phyloP scores from a whole-genome alignment of 2,113 vertebrate genomes.

The Sarotherodon lohbergeri region DNA sequence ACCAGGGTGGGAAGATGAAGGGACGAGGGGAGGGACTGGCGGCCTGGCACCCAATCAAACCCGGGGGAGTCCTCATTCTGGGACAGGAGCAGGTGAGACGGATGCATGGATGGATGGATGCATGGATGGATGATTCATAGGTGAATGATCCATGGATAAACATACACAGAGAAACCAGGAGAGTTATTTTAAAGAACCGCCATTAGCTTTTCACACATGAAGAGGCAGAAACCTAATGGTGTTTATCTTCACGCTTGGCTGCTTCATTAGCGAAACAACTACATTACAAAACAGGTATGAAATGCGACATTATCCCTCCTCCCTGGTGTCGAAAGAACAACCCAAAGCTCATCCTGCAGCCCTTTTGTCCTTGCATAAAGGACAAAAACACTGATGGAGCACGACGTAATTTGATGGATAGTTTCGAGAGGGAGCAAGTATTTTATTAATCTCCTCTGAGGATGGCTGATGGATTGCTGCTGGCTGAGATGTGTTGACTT shows the following conservation, averaged over 20 bases:
- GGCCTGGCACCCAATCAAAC: conserved; percentile 93
- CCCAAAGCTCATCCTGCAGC: neutral
- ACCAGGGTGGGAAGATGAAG: conserved; percentile 83
- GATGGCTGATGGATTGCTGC: conserved; percentile 3
- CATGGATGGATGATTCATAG: neutral
- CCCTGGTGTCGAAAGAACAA: neutral
- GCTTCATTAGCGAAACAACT: conserved; percentile 6
- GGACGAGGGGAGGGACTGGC: conserved; percentile 87
- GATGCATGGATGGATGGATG: neutral
- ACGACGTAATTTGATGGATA: conserved; percentile 11
- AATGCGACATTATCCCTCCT: neutral
- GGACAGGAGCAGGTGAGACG: conserved; percentile 91
- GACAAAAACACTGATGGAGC: neutral
- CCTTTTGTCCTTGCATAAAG: neutral
- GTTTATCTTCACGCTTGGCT: neutral
- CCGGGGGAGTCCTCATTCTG: conserved; percentile 88
- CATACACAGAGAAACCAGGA: neutral
- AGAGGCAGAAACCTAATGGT: neutral
- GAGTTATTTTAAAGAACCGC: neutral
- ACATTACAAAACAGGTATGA: conserved; percentile 27
- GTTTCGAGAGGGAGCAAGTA: neutral
- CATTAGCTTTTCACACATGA: neutral
- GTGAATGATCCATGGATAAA: neutral
- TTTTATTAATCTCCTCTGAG: neutral
- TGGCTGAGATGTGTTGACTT: neutral